These are phyloP conservation scores for Ophonus ardosiacus DNA, from an alignment of 2,888 invertebrate genomes.

Conservation along the genomic window DNA sequence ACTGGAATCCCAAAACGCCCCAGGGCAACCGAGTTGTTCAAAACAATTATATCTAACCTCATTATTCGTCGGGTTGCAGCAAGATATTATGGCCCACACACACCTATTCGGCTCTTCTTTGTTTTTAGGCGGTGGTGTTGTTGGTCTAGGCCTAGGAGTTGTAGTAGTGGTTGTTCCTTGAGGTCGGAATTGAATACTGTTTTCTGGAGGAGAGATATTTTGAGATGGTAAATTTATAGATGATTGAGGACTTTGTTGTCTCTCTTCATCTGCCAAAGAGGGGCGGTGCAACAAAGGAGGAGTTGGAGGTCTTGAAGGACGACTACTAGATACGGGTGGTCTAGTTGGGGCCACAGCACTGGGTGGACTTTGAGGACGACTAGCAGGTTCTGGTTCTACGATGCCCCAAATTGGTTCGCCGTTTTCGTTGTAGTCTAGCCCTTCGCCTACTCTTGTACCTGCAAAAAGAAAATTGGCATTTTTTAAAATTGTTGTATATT, in stretches of 20 bases:
- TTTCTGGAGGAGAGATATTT: neutral
- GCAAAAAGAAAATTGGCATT: neutral
- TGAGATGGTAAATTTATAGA: neutral
- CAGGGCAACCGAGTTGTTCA: constrained; percentile 84
- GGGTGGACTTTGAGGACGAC: neutral
- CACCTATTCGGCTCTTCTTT: constrained; percentile 79
- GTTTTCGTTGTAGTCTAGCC: neutral
- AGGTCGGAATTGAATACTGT: neutral
- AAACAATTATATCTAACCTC: constrained; percentile 81
- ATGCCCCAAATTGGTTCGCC: constrained; percentile 56
- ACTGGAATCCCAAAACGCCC: constrained; percentile 84
- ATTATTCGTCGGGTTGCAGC: constrained; percentile 80
- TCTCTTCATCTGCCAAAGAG: neutral
- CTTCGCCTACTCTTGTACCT: neutral
- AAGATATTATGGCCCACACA: constrained; percentile 86
- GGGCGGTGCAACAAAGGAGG: constrained; percentile 53
- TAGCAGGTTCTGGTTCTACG: constrained; percentile 15
- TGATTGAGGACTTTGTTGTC: neutral
- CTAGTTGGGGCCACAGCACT: neutral
- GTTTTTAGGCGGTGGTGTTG: neutral
- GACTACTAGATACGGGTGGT: neutral
- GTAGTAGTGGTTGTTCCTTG: neutral
- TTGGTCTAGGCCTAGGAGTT: neutral
- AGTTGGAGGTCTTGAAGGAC: constrained; percentile 25
- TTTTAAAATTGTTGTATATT: too few relatives aligned